phyloP scores from a whole-genome alignment of 2,113 vertebrate genomes.

The Leptodactylus fuscus region DNA sequence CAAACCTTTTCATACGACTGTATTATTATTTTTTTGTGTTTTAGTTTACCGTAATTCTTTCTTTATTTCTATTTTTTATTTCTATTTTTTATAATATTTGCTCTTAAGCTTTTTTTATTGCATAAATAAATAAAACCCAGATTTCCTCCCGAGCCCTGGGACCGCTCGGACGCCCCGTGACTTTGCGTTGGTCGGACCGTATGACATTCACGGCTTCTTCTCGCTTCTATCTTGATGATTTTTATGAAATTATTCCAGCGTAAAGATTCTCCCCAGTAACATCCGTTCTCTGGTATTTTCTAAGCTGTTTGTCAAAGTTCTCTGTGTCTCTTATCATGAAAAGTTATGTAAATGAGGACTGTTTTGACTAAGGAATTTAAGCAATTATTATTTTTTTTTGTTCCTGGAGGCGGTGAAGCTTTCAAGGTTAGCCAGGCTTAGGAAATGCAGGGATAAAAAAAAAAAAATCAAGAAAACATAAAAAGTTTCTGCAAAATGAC shows the following conservation, averaged over 20 bases:
- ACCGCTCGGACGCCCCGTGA: not conserved
- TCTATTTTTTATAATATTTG: too few species aligned
- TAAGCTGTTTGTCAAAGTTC: constrained; percentile 20
- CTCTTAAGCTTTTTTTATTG: too few species aligned
- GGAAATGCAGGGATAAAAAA: not conserved
- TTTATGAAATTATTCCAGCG: not conserved
- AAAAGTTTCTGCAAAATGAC: not conserved
- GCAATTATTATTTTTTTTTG: constrained; percentile 21
- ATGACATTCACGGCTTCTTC: not conserved
- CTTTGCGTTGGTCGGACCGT: not conserved
- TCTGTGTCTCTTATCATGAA: not conserved
- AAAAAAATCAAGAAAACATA: not conserved
- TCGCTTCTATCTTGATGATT: not conserved
- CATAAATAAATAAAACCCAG: too few species aligned
- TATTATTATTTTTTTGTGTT: too few species aligned
- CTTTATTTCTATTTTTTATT: too few species aligned
- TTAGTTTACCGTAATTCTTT: too few species aligned
- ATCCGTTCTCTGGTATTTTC: not conserved
- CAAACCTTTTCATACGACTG: too few species aligned
- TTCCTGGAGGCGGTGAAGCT: constrained; percentile 7
- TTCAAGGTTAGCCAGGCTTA: constrained; percentile 7
- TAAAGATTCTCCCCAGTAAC: not conserved
- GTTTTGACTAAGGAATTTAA: constrained; percentile 15
- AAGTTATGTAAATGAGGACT: not conserved
- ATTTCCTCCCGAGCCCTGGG: too few species aligned